Evolutionary conservation across 2,888 invertebrate genomes (phyloP).

Genomic region (Philereme transversata): DNA sequence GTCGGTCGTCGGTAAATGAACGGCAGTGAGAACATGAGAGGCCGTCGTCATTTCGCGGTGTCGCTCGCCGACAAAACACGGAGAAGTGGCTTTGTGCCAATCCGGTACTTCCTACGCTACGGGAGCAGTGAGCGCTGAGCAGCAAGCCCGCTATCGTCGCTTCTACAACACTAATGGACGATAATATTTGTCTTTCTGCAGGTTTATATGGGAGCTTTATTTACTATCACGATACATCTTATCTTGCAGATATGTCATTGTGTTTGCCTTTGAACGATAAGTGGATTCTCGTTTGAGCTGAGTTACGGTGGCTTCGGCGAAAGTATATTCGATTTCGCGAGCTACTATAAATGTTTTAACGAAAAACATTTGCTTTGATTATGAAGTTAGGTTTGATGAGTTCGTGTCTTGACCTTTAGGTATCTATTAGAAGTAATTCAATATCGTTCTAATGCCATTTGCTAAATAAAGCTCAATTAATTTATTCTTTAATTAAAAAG

Average conservation of each 20-base stretch:
- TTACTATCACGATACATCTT: background rate
- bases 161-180: conserved; percentile 46
- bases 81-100: conserved; percentile 68
- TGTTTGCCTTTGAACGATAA: background rate
- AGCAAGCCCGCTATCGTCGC: conserved; percentile 49
- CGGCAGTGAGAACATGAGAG: conserved; percentile 42
- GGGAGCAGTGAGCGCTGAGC: conserved; percentile 32
- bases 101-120: conserved; percentile 53
- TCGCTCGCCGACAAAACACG: conserved; percentile 40
- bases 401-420: background rate
- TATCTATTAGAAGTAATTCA: conserved; percentile 2
- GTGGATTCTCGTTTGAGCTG: conserved; percentile 2
- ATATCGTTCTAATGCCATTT: conserved; percentile 16
- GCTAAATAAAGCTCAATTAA: conserved; percentile 17
- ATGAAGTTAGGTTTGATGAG: background rate
- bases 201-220: conserved; percentile 11
- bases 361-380: conserved; percentile 11
- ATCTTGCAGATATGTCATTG: conserved; percentile 4
- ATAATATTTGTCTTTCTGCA: conserved; percentile 38
- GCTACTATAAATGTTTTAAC: conserved; percentile 1
- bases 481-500: conserved; percentile 20
- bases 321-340: conserved; percentile 11
- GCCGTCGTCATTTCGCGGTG: conserved; percentile 33
- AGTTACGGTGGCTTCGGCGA: background rate
- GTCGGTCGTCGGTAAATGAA: conserved; percentile 53